A percentile compares a stretch with the other conserved stretches of the same genome.
phyloP scores from a whole-genome alignment of 2,888 invertebrate genomes.

The Rhagonycha lutea region DNA sequence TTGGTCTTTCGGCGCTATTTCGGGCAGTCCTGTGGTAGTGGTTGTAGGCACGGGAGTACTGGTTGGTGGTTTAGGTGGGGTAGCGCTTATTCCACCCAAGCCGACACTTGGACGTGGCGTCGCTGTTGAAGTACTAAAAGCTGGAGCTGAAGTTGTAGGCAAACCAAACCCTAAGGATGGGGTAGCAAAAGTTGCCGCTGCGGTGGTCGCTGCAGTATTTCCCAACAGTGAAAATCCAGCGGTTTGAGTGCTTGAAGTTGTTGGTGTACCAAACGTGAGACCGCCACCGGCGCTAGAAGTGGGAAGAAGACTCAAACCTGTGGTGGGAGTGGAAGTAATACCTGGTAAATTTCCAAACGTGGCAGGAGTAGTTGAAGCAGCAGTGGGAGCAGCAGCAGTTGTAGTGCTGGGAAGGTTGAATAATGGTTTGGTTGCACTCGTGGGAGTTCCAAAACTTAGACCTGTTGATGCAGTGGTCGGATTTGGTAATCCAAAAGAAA shows the following conservation, averaged over 20 bases:
- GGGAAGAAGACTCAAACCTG: conserved; percentile 20
- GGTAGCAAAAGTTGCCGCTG: not conserved
- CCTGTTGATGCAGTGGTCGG: conserved; percentile 27
- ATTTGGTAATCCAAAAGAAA: conserved; percentile 32
- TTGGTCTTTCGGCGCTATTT: conserved; percentile 65
- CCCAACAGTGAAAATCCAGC: not conserved
- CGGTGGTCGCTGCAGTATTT: not conserved
- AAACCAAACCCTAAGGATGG: conserved; percentile 3
- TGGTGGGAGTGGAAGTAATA: conserved; percentile 21
- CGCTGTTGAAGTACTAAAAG: conserved; percentile 31
- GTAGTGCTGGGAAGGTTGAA: conserved; percentile 8
- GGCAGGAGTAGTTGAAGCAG: conserved; percentile 15
- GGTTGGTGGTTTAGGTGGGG: conserved; percentile 48
- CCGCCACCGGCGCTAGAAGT: conserved; percentile 20
- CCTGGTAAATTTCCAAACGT: conserved; percentile 28
- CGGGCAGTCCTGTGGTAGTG: conserved; percentile 49
- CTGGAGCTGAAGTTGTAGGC: conserved; percentile 16
- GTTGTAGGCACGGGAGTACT: conserved; percentile 10
- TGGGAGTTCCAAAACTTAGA: conserved; percentile 42
- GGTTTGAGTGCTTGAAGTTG: not conserved
- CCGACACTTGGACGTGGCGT: conserved; percentile 60
- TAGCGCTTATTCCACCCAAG: conserved; percentile 69
- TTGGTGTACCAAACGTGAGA: not conserved
- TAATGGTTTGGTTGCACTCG: conserved; percentile 31
- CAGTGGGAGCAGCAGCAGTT: conserved; percentile 10